Evolutionary conservation across 1,140 invertebrate genomes (phyloP).

Genomic region (Spodoptera litura): DNA sequence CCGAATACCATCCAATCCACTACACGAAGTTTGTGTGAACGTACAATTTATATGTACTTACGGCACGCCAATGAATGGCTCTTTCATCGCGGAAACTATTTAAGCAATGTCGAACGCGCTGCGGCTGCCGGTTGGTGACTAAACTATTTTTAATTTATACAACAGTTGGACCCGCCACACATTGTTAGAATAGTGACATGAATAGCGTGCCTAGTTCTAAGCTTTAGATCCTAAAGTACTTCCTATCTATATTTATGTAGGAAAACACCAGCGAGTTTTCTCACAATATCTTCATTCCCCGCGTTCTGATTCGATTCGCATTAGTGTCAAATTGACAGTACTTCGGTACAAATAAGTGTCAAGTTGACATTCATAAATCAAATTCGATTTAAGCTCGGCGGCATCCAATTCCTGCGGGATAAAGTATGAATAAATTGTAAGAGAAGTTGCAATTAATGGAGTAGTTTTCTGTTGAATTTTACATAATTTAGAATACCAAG

Average conservation of each 20-base stretch:
- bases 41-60: conserved; percentile 17
- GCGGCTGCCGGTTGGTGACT: conserved; percentile 22
- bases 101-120: conserved; percentile 12
- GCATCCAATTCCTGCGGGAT: no score
- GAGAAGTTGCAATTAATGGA: background rate
- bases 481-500: no score
- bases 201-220: conserved; percentile 11
- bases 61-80: conserved; percentile 26
- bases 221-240: conserved; percentile 6
- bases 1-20: no score
- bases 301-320: no score
- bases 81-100: conserved; percentile 19
- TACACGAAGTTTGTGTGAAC: conserved; percentile 20
- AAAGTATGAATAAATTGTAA: background rate
- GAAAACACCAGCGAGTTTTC: no score
- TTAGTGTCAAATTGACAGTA: no score
- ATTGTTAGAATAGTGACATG: conserved; percentile 30
- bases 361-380: no score
- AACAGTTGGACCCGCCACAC: conserved; percentile 20
- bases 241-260: background rate
- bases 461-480: no score
- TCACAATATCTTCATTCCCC: no score
- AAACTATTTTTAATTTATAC: conserved; percentile 47
- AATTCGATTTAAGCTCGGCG: no score
- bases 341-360: no score